A percentile compares a stretch with the other conserved stretches of the same genome.
phyloP scores from a whole-genome alignment of 2,797 vertebrate genomes.

The Lagodon rhomboides region DNA sequence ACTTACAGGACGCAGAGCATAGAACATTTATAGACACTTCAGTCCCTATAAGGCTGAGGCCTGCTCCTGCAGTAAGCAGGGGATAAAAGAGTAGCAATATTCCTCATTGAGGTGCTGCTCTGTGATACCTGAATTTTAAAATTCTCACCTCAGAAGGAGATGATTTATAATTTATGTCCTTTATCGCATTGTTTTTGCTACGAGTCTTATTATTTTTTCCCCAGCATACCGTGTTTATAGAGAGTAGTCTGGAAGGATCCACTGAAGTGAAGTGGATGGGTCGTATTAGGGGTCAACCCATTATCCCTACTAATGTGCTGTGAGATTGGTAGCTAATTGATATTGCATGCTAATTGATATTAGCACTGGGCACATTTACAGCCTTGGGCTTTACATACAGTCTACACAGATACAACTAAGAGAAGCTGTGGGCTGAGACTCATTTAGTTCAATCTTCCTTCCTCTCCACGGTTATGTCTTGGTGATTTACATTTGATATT shows the following conservation, averaged over 20 bases:
- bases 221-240: constrained; percentile 54
- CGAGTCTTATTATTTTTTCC: constrained; percentile 50
- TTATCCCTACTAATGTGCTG: constrained; percentile 86
- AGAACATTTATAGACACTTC: constrained; percentile 81
- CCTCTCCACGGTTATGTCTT: constrained; percentile 60
- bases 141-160: constrained; percentile 55
- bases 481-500: constrained; percentile 64
- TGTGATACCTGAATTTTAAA: constrained; percentile 51
- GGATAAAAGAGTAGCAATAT: constrained; percentile 61
- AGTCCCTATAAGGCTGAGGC: constrained; percentile 65
- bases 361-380: constrained; percentile 60
- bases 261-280: constrained; percentile 65
- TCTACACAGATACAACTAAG: constrained; percentile 65
- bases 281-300: constrained; percentile 79
- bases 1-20: constrained; percentile 80
- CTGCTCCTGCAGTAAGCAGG: constrained; percentile 59
- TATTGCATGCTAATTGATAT: constrained; percentile 86
- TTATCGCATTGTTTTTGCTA: constrained; percentile 57
- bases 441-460: constrained; percentile 68
- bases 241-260: constrained; percentile 57
- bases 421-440: constrained; percentile 58
- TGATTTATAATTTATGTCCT: constrained; percentile 56
- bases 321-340: constrained; percentile 88
- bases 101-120: constrained; percentile 46
- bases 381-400: constrained; percentile 56